phyloP scores from a whole-genome alignment of 2,113 vertebrate species.

The Eptesicus fuscus region DNA sequence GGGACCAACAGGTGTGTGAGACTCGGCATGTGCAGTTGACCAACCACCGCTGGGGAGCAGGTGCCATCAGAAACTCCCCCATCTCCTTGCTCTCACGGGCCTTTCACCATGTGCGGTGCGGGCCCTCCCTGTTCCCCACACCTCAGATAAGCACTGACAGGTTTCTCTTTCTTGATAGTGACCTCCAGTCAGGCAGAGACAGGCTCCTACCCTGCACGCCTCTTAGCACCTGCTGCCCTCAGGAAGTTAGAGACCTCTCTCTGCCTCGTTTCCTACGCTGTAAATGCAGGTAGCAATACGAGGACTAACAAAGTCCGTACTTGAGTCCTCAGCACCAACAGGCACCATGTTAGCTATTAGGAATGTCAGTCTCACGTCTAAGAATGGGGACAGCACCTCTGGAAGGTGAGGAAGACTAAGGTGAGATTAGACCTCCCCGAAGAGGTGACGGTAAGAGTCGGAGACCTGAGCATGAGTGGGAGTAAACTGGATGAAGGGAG shows the following conservation, averaged over 20 bases:
- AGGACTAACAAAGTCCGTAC: fast-evolving
- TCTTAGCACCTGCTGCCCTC: not conserved
- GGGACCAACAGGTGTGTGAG: too few relatives aligned
- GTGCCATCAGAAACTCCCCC: not conserved
- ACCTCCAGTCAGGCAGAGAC: not conserved
- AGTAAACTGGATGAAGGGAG: too few relatives aligned
- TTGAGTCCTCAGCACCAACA: not conserved
- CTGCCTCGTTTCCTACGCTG: not conserved
- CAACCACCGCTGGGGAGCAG: not conserved
- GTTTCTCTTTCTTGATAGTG: not conserved
- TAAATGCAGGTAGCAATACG: not conserved
- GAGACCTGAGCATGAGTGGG: too few relatives aligned
- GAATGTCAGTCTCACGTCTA: not conserved
- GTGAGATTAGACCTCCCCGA: not conserved
- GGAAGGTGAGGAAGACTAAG: not conserved
- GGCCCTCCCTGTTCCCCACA: not conserved
- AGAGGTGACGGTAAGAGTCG: too few relatives aligned
- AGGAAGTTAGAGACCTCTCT: not conserved
- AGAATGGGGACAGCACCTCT: not conserved
- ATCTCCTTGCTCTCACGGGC: not conserved
- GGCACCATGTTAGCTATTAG: not conserved
- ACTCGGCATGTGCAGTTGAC: fast-evolving
- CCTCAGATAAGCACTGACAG: not conserved
- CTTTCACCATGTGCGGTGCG: not conserved
- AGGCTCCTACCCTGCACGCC: not conserved